Evolutionary conservation across 2,113 vertebrate genomes (phyloP).

Genomic region (Semnornis frantzii): DNA sequence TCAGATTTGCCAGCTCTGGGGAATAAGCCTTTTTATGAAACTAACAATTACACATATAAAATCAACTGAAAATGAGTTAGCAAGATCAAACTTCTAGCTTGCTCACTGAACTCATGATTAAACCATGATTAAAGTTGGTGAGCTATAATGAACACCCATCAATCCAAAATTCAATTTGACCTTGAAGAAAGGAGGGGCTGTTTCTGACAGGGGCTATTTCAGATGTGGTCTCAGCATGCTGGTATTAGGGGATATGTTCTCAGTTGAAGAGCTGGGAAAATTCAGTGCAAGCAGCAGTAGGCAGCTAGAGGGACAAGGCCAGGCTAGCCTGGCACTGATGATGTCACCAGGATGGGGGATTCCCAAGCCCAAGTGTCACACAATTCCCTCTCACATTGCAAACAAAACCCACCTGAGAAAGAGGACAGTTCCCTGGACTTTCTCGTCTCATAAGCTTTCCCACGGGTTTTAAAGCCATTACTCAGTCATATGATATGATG

Average conservation of each 20-base stretch:
- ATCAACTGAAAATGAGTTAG: constrained; percentile 17
- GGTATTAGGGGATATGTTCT: not conserved
- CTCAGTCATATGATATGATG: not conserved
- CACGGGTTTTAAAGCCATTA: not conserved
- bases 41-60: not conserved
- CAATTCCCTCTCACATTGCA: not conserved
- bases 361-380: not conserved
- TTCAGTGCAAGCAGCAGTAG: not conserved
- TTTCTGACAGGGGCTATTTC: not conserved
- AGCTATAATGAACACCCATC: not conserved
- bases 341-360: not conserved
- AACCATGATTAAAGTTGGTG: not conserved
- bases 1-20: not conserved
- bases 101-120: not conserved
- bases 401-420: not conserved
- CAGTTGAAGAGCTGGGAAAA: not conserved
- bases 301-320: not conserved
- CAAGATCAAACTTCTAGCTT: not conserved
- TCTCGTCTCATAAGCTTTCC: not conserved
- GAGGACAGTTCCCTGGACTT: not conserved
- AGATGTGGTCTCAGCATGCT: not conserved
- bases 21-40: constrained; percentile 33
- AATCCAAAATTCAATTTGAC: not conserved
- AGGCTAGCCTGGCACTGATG: not conserved
- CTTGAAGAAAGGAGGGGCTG: not conserved